Conservation (phyloP, 2,113 vertebrate genomes). For the Lophura nycthemera region DNA sequence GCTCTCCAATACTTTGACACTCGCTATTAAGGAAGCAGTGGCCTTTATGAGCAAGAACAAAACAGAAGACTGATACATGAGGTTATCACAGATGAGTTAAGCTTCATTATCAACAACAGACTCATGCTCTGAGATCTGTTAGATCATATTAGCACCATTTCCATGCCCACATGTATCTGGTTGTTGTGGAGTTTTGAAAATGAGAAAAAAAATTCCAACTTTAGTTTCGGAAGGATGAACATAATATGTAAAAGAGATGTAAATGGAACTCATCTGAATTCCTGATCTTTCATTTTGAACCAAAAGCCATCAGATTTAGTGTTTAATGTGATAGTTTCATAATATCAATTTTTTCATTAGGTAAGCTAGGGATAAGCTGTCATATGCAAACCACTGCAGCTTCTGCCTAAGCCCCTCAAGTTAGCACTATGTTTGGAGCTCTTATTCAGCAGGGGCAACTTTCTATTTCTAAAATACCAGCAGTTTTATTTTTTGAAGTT, state of each 20-base stretch:
- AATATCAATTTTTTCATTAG: neutral
- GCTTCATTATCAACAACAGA: neutral
- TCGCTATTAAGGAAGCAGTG: neutral
- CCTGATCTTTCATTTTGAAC: neutral
- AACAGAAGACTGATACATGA: neutral
- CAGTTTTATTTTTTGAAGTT: neutral
- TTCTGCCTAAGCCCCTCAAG: accelerated
- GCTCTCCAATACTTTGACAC: neutral
- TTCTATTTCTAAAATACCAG: neutral
- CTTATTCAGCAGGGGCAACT: accelerated
- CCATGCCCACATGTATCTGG: neutral
- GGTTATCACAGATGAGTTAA: neutral
- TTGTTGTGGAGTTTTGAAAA: neutral
- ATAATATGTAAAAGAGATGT: accelerated
- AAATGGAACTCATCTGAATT: neutral
- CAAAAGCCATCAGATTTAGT: neutral
- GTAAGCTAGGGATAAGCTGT: neutral
- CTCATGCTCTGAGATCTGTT: neutral
- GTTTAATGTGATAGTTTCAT: neutral
- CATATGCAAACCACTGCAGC: neutral
- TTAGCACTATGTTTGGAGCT: neutral
- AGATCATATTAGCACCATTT: neutral
- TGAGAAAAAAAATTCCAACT: neutral
- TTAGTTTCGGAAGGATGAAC: neutral
- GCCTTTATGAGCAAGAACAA: neutral